These are phyloP conservation scores for Carterocephalus palaemon DNA, from an alignment of 2,888 invertebrate genomes.

Conservation along the genomic window DNA sequence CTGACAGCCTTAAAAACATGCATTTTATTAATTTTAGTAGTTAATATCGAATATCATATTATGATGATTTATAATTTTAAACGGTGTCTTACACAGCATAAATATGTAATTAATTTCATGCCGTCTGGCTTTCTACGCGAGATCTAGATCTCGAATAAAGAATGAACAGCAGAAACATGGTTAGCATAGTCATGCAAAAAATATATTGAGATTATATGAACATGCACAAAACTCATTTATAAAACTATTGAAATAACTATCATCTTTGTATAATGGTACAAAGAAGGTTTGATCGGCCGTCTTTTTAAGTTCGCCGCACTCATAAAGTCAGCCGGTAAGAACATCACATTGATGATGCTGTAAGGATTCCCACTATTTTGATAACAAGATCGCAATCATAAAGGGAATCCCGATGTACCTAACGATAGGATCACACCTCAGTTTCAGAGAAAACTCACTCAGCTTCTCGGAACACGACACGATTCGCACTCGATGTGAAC, in stretches of 20 bases:
- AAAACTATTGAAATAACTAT: too few relatives aligned
- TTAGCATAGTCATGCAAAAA: neutral
- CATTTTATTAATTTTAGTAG: too few relatives aligned
- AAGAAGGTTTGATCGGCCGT: neutral
- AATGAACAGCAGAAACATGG: conserved; percentile 3
- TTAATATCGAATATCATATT: too few relatives aligned
- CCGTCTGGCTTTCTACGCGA: neutral
- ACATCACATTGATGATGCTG: too few relatives aligned
- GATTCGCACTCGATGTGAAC: conserved; percentile 61
- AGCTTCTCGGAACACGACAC: conserved; percentile 54
- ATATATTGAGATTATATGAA: too few relatives aligned
- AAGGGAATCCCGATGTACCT: conserved; percentile 34
- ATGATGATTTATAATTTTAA: too few relatives aligned
- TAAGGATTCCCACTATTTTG: too few relatives aligned
- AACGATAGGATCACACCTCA: conserved; percentile 35
- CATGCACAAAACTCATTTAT: too few relatives aligned
- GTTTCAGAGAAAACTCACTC: conserved; percentile 55
- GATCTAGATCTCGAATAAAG: conserved; percentile 2
- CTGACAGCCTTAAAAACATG: too few relatives aligned
- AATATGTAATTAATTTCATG: neutral
- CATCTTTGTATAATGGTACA: neutral
- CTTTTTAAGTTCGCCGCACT: too few relatives aligned
- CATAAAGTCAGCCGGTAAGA: too few relatives aligned
- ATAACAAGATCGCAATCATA: conserved; percentile 9
- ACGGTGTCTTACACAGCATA: too few relatives aligned